Evolutionary conservation across 2,797 vertebrate genomes (phyloP).

Genomic region (Rhabdophis nuchalis): DNA sequence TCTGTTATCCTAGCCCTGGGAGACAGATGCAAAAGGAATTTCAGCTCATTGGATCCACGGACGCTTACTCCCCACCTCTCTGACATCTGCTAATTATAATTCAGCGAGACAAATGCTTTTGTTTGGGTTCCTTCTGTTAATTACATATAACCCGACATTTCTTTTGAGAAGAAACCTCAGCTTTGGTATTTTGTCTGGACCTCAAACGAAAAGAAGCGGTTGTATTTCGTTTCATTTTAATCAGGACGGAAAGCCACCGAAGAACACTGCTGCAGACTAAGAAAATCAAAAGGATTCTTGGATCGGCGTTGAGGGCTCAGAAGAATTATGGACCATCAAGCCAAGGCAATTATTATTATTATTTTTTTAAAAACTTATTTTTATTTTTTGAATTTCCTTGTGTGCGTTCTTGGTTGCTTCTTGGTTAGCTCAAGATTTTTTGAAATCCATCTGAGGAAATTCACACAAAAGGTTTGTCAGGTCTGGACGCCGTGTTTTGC

Average conservation of each 20-base stretch:
- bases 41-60: background rate
- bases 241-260: background rate
- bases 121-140: slow-evolving; percentile 23
- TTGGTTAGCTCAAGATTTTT: background rate
- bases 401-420: background rate
- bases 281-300: background rate
- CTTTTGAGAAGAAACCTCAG: slow-evolving; percentile 11
- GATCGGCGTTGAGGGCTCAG: background rate
- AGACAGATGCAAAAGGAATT: background rate
- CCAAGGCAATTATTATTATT: background rate
- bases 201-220: background rate
- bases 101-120: background rate
- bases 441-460: background rate
- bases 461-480: background rate
- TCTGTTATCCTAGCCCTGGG: background rate
- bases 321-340: background rate
- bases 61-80: background rate
- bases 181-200: background rate
- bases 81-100: slow-evolving; percentile 12
- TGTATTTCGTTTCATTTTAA: background rate
- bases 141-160: background rate
- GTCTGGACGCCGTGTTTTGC: no score
- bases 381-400: background rate
- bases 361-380: no score
- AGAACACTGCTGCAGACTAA: background rate